Evolutionary conservation across 2,797 vertebrate genomes (phyloP).

Genomic region (Neomorphus geoffroyi): DNA sequence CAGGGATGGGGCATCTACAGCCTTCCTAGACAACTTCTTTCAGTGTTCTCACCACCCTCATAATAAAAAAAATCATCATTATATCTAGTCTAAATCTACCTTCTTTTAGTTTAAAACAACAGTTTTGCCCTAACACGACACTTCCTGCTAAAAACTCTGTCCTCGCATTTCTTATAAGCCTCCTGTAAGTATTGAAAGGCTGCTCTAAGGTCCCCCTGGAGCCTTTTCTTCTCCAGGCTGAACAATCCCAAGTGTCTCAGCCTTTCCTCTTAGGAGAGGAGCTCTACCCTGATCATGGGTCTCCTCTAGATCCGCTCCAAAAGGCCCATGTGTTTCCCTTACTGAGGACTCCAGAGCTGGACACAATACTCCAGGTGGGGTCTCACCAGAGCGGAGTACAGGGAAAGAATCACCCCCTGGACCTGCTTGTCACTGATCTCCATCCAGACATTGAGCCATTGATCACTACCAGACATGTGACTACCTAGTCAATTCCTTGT

Average conservation of each 20-base stretch:
- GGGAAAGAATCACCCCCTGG: neutral
- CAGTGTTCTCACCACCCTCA: neutral
- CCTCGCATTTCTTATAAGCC: neutral
- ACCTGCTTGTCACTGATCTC: neutral
- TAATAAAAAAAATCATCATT: neutral
- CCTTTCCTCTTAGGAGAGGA: neutral
- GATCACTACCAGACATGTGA: neutral
- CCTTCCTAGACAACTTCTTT: neutral
- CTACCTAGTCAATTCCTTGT: neutral
- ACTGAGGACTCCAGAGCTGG: neutral
- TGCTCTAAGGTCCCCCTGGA: accelerated
- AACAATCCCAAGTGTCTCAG: neutral
- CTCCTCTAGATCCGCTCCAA: neutral
- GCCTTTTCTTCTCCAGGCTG: neutral
- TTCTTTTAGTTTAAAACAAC: neutral
- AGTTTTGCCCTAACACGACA: neutral
- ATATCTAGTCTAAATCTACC: neutral
- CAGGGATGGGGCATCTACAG: too few species aligned
- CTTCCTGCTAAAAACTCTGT: neutral
- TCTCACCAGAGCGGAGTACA: neutral
- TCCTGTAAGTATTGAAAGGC: neutral
- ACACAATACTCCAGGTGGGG: neutral
- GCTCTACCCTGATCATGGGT: neutral
- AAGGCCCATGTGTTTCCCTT: neutral
- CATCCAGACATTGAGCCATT: neutral